These are phyloP conservation scores for Aphelenchoides bicaudatus DNA, from an alignment of 2,888 invertebrate species.

Conservation along the genomic window DNA sequence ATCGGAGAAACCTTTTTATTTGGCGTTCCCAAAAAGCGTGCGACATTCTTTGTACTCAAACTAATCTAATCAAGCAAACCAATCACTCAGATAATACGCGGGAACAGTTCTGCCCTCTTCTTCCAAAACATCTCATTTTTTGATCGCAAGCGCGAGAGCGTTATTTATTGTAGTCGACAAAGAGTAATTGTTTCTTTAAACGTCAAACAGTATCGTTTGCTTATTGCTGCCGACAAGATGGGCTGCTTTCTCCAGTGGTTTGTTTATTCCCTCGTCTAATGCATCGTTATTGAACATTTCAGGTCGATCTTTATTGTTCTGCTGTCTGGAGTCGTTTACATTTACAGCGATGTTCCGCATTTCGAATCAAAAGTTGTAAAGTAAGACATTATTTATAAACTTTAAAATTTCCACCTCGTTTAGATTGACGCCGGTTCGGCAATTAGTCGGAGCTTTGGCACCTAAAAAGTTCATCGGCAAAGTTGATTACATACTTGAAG, in stretches of 20 bases:
- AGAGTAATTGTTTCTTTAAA: too few relatives aligned
- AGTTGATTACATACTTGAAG: slow-evolving; percentile 12
- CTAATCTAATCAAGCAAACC: too few relatives aligned
- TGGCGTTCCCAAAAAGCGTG: too few relatives aligned
- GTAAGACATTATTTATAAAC: not conserved
- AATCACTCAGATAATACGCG: too few relatives aligned
- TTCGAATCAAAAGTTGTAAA: slow-evolving; percentile 16
- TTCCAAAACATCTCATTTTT: too few relatives aligned
- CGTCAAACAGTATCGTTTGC: not conserved
- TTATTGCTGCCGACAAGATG: too few relatives aligned
- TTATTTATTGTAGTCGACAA: not conserved
- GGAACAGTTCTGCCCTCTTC: too few relatives aligned
- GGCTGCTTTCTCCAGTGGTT: not conserved
- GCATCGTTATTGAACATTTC: too few relatives aligned
- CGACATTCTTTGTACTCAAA: too few relatives aligned
- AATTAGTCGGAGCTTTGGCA: slow-evolving; percentile 6
- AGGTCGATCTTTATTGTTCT: not conserved
- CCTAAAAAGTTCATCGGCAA: slow-evolving; percentile 13
- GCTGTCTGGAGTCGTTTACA: not conserved
- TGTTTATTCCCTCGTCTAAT: too few relatives aligned
- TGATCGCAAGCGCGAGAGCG: too few relatives aligned
- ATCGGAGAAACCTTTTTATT: too few relatives aligned
- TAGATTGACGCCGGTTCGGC: slow-evolving; percentile 3
- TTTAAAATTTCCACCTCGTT: not conserved
- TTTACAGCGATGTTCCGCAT: not conserved